Percentiles rank a stretch among this genome's conserved stretches.
These are phyloP conservation scores for Apis mellifera DNA, from an alignment of 1,140 invertebrate species.

Conservation along the genomic window Amel_HAv3.1 CM009931.2:16792501-16793000, in stretches of 20 bases:
- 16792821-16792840: too few relatives aligned
- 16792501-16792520: conserved; percentile 1
- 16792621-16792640: too few relatives aligned
- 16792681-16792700: background rate
- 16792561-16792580: background rate
- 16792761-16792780: background rate
- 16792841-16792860: conserved; percentile 7
- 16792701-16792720: background rate
- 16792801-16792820: background rate
- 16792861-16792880: background rate
- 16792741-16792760: too few relatives aligned
- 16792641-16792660: background rate
- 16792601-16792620: too few relatives aligned
- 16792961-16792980: conserved; percentile 37
- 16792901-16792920: conserved; percentile 14
- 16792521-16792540: background rate
- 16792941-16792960: conserved; percentile 18
- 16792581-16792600: background rate
- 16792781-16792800: background rate
- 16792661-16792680: background rate
- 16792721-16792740: background rate
- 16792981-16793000: conserved; percentile 40
- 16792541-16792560: background rate
- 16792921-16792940: conserved; percentile 8
- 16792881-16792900: background rate